Evolutionary conservation across 2,113 vertebrate genomes (phyloP).

Genomic region (Tragulus kanchil): DNA sequence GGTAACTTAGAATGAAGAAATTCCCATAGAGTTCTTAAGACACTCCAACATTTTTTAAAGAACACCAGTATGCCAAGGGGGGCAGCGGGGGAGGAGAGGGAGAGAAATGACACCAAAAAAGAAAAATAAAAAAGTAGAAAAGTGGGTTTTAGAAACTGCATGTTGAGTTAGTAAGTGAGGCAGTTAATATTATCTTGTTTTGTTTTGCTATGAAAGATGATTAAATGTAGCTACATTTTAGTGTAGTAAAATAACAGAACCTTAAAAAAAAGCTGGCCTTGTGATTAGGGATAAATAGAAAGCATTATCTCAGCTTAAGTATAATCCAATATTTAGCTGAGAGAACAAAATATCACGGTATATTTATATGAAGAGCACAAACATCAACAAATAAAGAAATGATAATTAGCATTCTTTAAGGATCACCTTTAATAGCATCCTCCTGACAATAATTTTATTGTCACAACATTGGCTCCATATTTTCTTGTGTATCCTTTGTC

Average conservation of each 20-base stretch:
- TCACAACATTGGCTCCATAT: constrained; percentile 1
- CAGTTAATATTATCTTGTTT: background rate
- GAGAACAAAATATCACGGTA: constrained; percentile 47
- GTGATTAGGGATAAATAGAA: background rate
- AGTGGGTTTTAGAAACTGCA: background rate
- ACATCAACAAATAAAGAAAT: constrained; percentile 63
- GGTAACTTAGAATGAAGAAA: constrained; percentile 57
- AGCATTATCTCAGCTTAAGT: background rate
- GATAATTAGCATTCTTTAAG: constrained; percentile 31
- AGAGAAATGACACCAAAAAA: background rate
- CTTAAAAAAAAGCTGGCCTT: background rate
- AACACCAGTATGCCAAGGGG: constrained; percentile 42
- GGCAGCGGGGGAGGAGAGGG: rapidly evolving
- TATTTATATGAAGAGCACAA: constrained; percentile 25
- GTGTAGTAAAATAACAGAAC: constrained; percentile 31
- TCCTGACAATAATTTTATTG: background rate
- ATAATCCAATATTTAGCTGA: constrained; percentile 10
- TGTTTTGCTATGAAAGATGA: constrained; percentile 14
- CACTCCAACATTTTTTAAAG: background rate
- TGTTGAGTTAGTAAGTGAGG: background rate
- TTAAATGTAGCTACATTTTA: constrained; percentile 32
- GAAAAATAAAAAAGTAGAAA: constrained; percentile 27
- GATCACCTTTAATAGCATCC: background rate
- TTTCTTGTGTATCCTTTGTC: constrained; percentile 60
- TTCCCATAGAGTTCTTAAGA: constrained; percentile 26